Percentiles rank a stretch among this genome's conserved stretches.
Conservation (phyloP, 92 coral and sea anemone genomes). For the Isaurus tuberculatus region DNA sequence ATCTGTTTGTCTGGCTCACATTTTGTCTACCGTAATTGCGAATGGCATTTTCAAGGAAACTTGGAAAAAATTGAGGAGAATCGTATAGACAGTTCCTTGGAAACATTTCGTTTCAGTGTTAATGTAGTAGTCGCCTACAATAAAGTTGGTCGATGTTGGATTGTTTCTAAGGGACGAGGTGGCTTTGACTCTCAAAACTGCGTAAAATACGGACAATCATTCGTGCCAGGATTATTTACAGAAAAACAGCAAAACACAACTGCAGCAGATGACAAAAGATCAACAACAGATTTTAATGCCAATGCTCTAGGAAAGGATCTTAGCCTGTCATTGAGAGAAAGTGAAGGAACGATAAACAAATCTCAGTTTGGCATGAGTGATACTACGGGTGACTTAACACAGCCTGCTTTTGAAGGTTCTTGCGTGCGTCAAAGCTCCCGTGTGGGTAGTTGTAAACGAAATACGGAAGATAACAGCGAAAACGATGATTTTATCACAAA, state of each 20-base stretch:
- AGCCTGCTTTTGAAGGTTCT: no score
- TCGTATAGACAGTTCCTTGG: neutral
- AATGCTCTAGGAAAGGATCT: neutral
- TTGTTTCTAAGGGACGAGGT: neutral
- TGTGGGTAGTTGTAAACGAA: neutral
- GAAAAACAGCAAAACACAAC: neutral
- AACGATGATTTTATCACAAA: neutral
- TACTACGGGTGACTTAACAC: neutral
- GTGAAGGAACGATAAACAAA: neutral
- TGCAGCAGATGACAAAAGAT: neutral
- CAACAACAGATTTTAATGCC: neutral
- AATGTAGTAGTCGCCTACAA: neutral
- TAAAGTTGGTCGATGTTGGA: slow-evolving; percentile 12
- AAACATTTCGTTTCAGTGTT: neutral
- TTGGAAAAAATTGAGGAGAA: neutral
- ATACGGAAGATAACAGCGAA: neutral
- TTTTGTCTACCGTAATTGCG: slow-evolving; percentile 13
- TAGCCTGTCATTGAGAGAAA: neutral
- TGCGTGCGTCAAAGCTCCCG: neutral
- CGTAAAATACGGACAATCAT: neutral
- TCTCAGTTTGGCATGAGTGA: neutral
- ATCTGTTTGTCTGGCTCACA: slow-evolving; percentile 31
- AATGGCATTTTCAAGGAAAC: slow-evolving; percentile 27
- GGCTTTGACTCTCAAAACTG: neutral
- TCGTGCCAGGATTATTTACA: neutral